A percentile compares a stretch with the other conserved stretches of the same genome.
Conservation (phyloP, 92 coral and sea anemone genomes). For the Scolanthus callimorphus region DNA sequence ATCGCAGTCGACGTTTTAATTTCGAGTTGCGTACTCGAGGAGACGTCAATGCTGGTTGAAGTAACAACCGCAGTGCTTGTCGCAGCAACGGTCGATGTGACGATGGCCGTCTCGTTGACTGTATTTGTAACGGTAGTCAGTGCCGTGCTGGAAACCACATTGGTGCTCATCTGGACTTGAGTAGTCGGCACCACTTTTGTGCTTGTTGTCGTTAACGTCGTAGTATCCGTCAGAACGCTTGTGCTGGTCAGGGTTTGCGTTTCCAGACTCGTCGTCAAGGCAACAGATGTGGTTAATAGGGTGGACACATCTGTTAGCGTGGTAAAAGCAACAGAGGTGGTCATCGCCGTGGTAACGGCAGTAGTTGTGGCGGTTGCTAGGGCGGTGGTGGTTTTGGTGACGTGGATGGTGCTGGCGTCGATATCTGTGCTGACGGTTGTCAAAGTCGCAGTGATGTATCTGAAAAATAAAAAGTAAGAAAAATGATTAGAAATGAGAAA, state of each 20-base stretch:
- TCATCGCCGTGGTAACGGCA: constrained; percentile 15
- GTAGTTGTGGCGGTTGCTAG: constrained; percentile 6
- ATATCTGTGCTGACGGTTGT: not conserved
- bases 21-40: not conserved
- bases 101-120: constrained; percentile 18
- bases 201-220: constrained; percentile 12
- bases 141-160: not conserved
- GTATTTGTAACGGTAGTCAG: constrained; percentile 24
- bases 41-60: constrained; percentile 29
- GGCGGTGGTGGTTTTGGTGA: constrained; percentile 4
- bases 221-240: constrained; percentile 1
- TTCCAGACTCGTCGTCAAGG: constrained; percentile 6
- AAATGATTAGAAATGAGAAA: no score
- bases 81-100: constrained; percentile 10
- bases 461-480: not conserved
- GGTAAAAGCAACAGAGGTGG: constrained; percentile 6
- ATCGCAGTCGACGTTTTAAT: not conserved
- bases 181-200: constrained; percentile 14
- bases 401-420: constrained; percentile 2
- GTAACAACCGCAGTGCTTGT: constrained; percentile 28
- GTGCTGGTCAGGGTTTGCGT: constrained; percentile 5
- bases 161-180: not conserved
- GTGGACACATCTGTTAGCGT: constrained; percentile 27
- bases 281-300: constrained; percentile 6
- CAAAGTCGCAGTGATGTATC: not conserved